Evolutionary conservation across 2,888 invertebrate species (phyloP).

Genomic region (Trachelus tabidus): DNA sequence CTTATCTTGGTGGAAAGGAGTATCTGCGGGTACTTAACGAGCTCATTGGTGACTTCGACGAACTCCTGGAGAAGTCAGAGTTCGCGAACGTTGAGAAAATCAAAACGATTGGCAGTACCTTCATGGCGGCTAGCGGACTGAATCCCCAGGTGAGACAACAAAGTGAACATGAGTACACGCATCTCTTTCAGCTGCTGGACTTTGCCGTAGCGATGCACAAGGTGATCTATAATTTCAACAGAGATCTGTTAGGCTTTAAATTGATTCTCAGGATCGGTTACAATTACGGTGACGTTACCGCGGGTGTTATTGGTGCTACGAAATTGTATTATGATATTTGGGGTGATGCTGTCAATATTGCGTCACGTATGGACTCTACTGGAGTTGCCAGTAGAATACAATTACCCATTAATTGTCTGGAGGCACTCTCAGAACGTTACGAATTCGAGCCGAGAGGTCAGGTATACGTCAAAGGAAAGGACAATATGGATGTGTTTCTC

Average conservation of each 20-base stretch:
- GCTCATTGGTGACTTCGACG: conserved; percentile 95
- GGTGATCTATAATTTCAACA: conserved; percentile 88
- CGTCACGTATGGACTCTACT: conserved; percentile 97
- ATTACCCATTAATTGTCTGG: conserved; percentile 80
- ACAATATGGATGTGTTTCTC: conserved; percentile 92
- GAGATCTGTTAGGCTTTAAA: conserved; percentile 90
- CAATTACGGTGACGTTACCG: conserved; percentile 95
- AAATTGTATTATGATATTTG: conserved; percentile 98
- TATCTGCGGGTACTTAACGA: conserved; percentile 95
- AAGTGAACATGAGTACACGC: conserved; percentile 78
- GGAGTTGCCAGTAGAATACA: conserved; percentile 89
- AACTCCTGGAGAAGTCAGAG: conserved; percentile 83
- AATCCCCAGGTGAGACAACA: conserved; percentile 82
- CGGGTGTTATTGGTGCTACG: conserved; percentile 95
- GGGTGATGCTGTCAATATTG: conserved; percentile 98
- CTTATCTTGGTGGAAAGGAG: conserved; percentile 94
- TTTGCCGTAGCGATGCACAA: conserved; percentile 93
- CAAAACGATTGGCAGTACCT: conserved; percentile 96
- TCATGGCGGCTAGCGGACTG: conserved; percentile 97
- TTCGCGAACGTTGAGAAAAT: conserved; percentile 95
- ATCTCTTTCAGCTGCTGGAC: conserved; percentile 89
- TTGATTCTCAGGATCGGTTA: conserved; percentile 88
- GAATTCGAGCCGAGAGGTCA: conserved; percentile 93
- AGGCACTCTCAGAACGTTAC: conserved; percentile 78
- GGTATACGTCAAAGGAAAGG: conserved; percentile 97